These are phyloP conservation scores for Conops quadrifasciatus DNA, from an alignment of 2,888 invertebrate species.

Conservation along the genomic window DNA sequence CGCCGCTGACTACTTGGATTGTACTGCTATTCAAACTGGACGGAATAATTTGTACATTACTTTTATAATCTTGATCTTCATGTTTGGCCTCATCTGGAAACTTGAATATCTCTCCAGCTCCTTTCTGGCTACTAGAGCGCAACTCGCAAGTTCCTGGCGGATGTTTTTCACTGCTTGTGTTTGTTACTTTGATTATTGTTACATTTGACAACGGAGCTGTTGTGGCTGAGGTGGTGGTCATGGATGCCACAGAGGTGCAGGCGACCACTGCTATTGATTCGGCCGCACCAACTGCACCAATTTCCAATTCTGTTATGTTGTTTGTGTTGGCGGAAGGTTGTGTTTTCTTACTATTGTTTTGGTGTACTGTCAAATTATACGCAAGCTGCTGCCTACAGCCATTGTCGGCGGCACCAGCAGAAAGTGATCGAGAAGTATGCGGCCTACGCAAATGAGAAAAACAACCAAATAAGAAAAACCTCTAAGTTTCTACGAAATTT, in stretches of 20 bases:
- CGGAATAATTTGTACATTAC: constrained; percentile 66
- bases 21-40: constrained; percentile 60
- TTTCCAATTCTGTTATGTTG: constrained; percentile 51
- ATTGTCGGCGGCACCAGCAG: constrained; percentile 57
- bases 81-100: constrained; percentile 55
- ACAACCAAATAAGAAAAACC: background rate
- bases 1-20: constrained; percentile 52
- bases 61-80: constrained; percentile 60
- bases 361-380: constrained; percentile 30
- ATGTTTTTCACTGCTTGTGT: constrained; percentile 10
- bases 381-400: background rate
- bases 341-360: background rate
- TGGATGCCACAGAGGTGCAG: constrained; percentile 36
- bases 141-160: background rate
- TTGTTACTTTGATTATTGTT: constrained; percentile 70
- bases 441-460: constrained; percentile 49
- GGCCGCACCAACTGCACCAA: constrained; percentile 36
- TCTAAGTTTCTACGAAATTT: too few relatives aligned
- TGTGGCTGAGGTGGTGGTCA: constrained; percentile 32
- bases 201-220: constrained; percentile 64
- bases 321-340: constrained; percentile 38
- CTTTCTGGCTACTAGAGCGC: constrained; percentile 39
- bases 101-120: constrained; percentile 58
- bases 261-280: constrained; percentile 23
- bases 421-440: constrained; percentile 61